Evolutionary conservation across 2,113 vertebrate species (phyloP).

Genomic region (Amblyornis subalaris): DNA sequence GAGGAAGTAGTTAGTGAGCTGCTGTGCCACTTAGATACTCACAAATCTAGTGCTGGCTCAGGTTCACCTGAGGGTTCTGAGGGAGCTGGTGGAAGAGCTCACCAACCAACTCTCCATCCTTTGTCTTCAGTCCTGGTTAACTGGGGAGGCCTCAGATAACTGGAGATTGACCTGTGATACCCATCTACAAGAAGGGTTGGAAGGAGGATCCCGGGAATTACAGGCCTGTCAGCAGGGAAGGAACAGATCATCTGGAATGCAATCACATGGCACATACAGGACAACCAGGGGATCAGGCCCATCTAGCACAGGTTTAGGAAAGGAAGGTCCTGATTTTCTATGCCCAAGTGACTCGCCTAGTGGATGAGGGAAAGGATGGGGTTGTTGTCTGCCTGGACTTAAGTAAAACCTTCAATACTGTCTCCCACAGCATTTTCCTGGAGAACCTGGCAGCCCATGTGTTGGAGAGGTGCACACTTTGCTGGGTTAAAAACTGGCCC

Average conservation of each 20-base stretch:
- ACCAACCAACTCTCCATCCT: neutral
- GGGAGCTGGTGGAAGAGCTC: neutral
- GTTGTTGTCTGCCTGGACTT: neutral
- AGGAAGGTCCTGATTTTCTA: no score
- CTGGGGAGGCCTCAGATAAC: rapidly evolving
- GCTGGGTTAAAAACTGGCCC: neutral
- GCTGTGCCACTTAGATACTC: neutral
- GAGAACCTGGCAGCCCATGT: neutral
- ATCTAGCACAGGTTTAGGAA: neutral
- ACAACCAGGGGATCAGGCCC: neutral
- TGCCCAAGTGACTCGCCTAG: neutral
- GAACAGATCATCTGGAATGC: neutral
- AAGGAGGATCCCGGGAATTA: neutral
- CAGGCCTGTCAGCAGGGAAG: neutral
- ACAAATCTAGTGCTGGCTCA: neutral
- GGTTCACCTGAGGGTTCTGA: neutral
- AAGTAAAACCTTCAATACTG: neutral
- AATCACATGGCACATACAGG: rapidly evolving
- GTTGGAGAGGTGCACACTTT: neutral
- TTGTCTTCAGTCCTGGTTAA: neutral
- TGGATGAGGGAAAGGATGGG: neutral
- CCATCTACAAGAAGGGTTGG: neutral
- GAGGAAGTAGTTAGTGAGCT: neutral
- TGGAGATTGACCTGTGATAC: neutral
- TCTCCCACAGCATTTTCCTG: neutral